Conservation (phyloP, 2,113 vertebrate genomes). For the Cyprinodon brontotheroides region DNA sequence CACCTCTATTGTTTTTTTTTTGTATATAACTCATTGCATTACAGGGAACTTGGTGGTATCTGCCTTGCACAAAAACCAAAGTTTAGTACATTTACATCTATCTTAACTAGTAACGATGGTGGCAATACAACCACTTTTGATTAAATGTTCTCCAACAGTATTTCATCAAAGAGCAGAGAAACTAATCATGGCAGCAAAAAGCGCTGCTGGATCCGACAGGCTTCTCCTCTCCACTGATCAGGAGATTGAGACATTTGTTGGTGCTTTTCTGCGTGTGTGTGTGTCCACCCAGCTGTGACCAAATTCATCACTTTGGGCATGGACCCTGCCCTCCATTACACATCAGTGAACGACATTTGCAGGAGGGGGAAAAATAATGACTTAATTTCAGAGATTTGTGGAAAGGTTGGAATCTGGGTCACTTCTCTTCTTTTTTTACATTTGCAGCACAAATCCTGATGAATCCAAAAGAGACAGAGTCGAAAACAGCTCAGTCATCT, state of each 20-base stretch:
- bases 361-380: slow-evolving; percentile 66
- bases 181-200: slow-evolving; percentile 38
- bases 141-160: slow-evolving; percentile 30
- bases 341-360: slow-evolving; percentile 78
- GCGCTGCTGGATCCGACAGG: slow-evolving; percentile 26
- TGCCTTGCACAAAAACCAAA: not conserved
- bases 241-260: slow-evolving; percentile 61
- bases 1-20: not conserved
- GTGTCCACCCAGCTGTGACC: slow-evolving; percentile 68
- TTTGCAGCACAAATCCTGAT: slow-evolving; percentile 34
- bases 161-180: slow-evolving; percentile 44
- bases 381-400: slow-evolving; percentile 75
- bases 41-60: not conserved
- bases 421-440: slow-evolving; percentile 15
- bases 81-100: not conserved
- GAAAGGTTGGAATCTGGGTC: slow-evolving; percentile 76
- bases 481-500: slow-evolving; percentile 8
- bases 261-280: slow-evolving; percentile 23
- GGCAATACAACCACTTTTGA: slow-evolving; percentile 6
- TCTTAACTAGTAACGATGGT: slow-evolving; percentile 1
- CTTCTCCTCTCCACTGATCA: slow-evolving; percentile 48
- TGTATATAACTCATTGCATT: not conserved
- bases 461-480: slow-evolving; percentile 31
- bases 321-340: slow-evolving; percentile 76
- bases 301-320: slow-evolving; percentile 79